Percentiles rank a stretch among this genome's conserved stretches.
phyloP scores from a whole-genome alignment of 2,888 invertebrate genomes.

The Trypoxylon attenuatum region DNA sequence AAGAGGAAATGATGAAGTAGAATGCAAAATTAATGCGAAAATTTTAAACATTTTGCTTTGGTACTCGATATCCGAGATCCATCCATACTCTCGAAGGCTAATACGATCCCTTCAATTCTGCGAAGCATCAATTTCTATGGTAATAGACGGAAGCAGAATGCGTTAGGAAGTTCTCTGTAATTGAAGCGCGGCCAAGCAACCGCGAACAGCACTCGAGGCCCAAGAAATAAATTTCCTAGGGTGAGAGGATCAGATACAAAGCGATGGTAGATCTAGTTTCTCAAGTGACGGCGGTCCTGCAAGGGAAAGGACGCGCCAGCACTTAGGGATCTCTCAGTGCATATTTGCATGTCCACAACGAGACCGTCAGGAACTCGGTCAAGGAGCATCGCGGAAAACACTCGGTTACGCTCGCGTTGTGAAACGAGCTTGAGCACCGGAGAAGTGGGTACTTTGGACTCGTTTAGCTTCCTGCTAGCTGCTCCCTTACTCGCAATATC shows the following conservation, averaged over 20 bases:
- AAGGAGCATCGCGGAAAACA: constrained; percentile 46
- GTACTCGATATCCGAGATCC: no score
- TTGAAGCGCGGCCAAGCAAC: no score
- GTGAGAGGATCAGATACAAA: constrained; percentile 1
- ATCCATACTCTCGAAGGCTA: no score
- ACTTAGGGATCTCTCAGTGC: constrained; percentile 21
- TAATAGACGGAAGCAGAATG: neutral
- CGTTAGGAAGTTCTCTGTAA: neutral
- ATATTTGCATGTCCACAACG: constrained; percentile 28
- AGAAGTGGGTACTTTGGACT: constrained; percentile 44
- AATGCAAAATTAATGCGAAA: no score
- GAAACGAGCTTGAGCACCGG: constrained; percentile 41
- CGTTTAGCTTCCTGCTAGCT: constrained; percentile 41
- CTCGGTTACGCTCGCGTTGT: constrained; percentile 44
- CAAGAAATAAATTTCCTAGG: constrained; percentile 14
- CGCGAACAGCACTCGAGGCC: neutral
- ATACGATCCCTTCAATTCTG: no score
- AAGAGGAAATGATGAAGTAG: no score
- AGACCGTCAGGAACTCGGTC: constrained; percentile 43
- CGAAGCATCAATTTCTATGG: no score
- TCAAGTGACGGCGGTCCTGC: constrained; percentile 9
- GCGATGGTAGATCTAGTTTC: constrained; percentile 11
- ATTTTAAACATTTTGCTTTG: no score
- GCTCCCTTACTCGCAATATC: constrained; percentile 42
- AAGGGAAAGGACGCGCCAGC: constrained; percentile 11